These are phyloP conservation scores for Furcifer pardalis DNA, from an alignment of 2,797 vertebrate genomes.

Conservation along the genomic window DNA sequence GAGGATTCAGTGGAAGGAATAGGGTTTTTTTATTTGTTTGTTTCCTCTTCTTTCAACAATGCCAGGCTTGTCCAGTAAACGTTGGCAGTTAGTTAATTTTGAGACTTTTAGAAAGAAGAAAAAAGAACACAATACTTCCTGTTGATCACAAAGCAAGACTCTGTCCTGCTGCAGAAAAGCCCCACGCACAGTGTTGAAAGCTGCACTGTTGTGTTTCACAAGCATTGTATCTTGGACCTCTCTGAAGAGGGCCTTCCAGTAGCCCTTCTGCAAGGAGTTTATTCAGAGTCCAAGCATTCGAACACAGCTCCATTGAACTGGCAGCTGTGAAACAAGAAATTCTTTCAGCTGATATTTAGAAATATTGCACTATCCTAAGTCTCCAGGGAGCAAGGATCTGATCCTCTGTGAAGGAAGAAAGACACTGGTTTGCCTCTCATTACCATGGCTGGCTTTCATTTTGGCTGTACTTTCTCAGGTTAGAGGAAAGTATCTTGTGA, in stretches of 20 bases:
- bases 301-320: fast-evolving
- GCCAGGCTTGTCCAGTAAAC: not conserved
- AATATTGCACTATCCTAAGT: not conserved
- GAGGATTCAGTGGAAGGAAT: not conserved
- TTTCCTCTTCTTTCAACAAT: not conserved
- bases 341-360: constrained; percentile 38
- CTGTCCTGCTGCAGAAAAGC: not conserved
- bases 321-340: constrained; percentile 27
- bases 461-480: not conserved
- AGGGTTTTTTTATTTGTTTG: not conserved
- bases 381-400: not conserved
- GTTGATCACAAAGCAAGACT: constrained; percentile 27
- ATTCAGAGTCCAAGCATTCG: not conserved
- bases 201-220: constrained; percentile 58
- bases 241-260: constrained; percentile 12
- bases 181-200: constrained; percentile 35
- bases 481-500: too few relatives aligned
- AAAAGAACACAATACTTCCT: constrained; percentile 11
- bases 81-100: constrained; percentile 24
- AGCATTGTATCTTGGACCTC: not conserved
- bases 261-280: not conserved
- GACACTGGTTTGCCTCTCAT: not conserved
- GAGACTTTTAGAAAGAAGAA: not conserved
- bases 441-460: not conserved
- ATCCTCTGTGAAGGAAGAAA: not conserved